phyloP scores from a whole-genome alignment of 2,888 invertebrate species.

The Tubulanus polymorphus region DNA sequence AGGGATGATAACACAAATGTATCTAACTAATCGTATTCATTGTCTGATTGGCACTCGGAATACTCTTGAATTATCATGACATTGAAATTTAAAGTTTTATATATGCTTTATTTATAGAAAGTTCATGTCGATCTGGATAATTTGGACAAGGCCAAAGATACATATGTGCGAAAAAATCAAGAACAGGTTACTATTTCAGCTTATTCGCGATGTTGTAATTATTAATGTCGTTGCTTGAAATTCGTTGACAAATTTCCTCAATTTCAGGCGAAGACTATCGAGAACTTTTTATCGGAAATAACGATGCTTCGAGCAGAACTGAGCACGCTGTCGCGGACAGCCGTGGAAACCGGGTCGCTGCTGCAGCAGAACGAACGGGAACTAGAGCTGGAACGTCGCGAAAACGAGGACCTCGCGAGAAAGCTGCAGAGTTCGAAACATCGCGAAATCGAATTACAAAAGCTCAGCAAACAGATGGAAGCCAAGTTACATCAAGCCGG shows the following conservation, averaged over 20 bases:
- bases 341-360: constrained; percentile 33
- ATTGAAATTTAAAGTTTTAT: background rate
- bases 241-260: background rate
- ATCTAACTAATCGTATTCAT: background rate
- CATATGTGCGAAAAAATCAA: constrained; percentile 41
- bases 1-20: background rate
- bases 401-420: constrained; percentile 32
- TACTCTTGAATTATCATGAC: background rate
- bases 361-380: constrained; percentile 36
- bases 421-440: constrained; percentile 32
- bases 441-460: constrained; percentile 33
- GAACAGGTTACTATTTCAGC: constrained; percentile 31
- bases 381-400: constrained; percentile 29
- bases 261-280: constrained; percentile 38
- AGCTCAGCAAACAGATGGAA: constrained; percentile 30
- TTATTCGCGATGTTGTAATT: background rate
- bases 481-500: constrained; percentile 35
- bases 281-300: constrained; percentile 42
- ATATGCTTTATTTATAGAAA: constrained; percentile 25
- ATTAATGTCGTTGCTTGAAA: background rate
- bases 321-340: constrained; percentile 34
- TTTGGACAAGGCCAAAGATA: constrained; percentile 37
- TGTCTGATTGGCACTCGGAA: background rate
- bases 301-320: constrained; percentile 41
- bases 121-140: constrained; percentile 38